These are phyloP conservation scores for Stigmatopora nigra DNA, from an alignment of 2,113 vertebrate genomes.

Conservation along the genomic window DNA sequence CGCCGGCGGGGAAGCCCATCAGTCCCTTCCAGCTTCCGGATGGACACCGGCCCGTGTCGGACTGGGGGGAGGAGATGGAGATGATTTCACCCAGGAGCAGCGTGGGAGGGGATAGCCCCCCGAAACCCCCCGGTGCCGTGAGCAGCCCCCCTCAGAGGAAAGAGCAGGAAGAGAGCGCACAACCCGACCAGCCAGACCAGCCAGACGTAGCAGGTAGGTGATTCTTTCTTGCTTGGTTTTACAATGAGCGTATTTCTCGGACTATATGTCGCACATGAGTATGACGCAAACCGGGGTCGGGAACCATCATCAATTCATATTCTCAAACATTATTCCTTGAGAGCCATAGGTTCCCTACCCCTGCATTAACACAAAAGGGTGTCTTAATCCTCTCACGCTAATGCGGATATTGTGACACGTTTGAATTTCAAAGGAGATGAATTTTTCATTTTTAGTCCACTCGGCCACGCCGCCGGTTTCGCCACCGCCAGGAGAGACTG, in stretches of 20 bases:
- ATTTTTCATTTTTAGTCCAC: background rate
- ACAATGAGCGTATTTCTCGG: no score
- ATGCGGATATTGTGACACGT: no score
- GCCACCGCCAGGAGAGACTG: conserved; percentile 9
- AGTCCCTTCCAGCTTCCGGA: conserved; percentile 73
- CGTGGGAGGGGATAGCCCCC: conserved; percentile 63
- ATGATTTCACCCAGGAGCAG: conserved; percentile 71
- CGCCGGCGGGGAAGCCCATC: conserved; percentile 60
- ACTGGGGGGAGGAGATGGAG: conserved; percentile 94
- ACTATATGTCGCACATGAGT: no score
- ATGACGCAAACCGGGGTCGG: no score
- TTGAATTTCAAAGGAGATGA: background rate
- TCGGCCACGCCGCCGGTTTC: background rate
- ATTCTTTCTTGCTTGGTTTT: no score
- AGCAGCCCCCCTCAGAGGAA: conserved; percentile 54
- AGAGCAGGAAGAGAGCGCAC: background rate
- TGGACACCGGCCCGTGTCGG: conserved; percentile 69
- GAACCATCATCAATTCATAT: no score
- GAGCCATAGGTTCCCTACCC: no score
- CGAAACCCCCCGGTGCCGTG: conserved; percentile 37
- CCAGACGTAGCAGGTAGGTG: conserved; percentile 34
- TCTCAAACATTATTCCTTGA: no score
- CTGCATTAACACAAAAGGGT: no score
- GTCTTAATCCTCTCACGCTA: no score
- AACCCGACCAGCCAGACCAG: conserved; percentile 3